These are phyloP conservation scores for Uloborus plumipes DNA, from an alignment of 2,888 invertebrate genomes.

Conservation along the genomic window DNA sequence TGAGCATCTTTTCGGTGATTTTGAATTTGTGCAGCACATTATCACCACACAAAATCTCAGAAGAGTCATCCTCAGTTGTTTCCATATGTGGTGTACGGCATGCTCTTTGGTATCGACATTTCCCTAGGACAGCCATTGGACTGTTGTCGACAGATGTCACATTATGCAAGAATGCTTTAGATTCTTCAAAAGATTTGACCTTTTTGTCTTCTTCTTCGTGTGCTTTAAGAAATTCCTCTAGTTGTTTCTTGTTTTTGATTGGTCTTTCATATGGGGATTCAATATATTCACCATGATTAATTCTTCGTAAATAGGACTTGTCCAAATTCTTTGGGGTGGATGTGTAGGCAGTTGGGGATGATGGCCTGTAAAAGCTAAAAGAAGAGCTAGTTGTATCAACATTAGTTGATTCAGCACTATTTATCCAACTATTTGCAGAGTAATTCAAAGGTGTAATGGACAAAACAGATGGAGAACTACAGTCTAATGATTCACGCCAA, in stretches of 20 bases:
- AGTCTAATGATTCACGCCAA: conserved; percentile 25
- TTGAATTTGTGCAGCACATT: conserved; percentile 74
- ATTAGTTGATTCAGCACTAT: conserved; percentile 16
- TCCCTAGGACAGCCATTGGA: conserved; percentile 43
- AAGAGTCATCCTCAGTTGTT: conserved; percentile 59
- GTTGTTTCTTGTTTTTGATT: conserved; percentile 49
- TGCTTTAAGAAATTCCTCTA: conserved; percentile 53
- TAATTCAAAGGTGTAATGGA: conserved; percentile 40
- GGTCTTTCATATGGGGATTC: conserved; percentile 27
- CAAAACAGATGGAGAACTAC: conserved; percentile 16
- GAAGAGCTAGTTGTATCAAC: conserved; percentile 53
- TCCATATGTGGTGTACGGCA: conserved; percentile 45
- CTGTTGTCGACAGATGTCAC: conserved; percentile 46
- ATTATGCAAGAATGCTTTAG: conserved; percentile 28
- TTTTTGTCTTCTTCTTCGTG: conserved; percentile 58
- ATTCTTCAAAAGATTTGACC: conserved; percentile 52
- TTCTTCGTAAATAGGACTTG: background rate
- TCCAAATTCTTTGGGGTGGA: conserved; percentile 35
- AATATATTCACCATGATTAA: conserved; percentile 26
- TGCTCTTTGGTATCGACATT: conserved; percentile 61
- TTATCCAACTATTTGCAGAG: conserved; percentile 38
- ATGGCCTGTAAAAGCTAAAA: conserved; percentile 34
- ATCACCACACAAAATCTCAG: conserved; percentile 41
- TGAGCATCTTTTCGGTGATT: conserved; percentile 79
- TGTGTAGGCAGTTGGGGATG: conserved; percentile 12